Base-by-base conservation (phyloP, 2,113 vertebrate species). In the Sigmodon hispidus region DNA sequence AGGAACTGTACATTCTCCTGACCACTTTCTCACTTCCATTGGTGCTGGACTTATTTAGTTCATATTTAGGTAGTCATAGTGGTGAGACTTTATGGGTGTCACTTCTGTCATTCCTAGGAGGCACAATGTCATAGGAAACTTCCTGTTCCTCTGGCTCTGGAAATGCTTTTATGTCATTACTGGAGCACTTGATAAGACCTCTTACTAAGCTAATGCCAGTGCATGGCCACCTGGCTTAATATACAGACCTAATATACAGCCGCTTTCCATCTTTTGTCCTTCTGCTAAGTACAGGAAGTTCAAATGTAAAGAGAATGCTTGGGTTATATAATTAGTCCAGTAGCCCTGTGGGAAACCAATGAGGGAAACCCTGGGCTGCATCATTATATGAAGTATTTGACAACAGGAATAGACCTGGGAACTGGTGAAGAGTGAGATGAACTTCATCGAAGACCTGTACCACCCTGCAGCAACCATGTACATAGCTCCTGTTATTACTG, bases 361-460 rank as follows among this genome's bases (percentile, higher is more conserved):
- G 43, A 85, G 2, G 43, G 22, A 10, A 75, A 7, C 11, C 43
- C 69, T 0, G 48, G 29, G 21, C 34, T 40, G 3, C 26, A n/a
- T 31, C 63, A 21, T 67, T 57, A 31, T 52, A 7, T 36, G 21
- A 92, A 10, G 34, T 6, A 50, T 11, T 16, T 19, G 2, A 10
- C n/a, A 43, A 45, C 12, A 34, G 55, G 50, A 79, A 26, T 81
- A 63, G 77, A 59, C 10, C 5, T 31, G 13, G 59, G 36, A 15
- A 40, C 29, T 21, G 36, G 6, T 8, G 2, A 1, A 24, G 19
- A 1, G 2, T 3, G 5, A 1, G 15, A 31, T 3, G 13, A 1
- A 2, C 24, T 11, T 76, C 69, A 61, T 15, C 34, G 43, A 76
- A 59, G n/a, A 77, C 31, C 10, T 7, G 4, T 52, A 57, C 2